Evolutionary conservation across 2,113 vertebrate species (phyloP).

Genomic region (Bolborhynchus lineola): DNA sequence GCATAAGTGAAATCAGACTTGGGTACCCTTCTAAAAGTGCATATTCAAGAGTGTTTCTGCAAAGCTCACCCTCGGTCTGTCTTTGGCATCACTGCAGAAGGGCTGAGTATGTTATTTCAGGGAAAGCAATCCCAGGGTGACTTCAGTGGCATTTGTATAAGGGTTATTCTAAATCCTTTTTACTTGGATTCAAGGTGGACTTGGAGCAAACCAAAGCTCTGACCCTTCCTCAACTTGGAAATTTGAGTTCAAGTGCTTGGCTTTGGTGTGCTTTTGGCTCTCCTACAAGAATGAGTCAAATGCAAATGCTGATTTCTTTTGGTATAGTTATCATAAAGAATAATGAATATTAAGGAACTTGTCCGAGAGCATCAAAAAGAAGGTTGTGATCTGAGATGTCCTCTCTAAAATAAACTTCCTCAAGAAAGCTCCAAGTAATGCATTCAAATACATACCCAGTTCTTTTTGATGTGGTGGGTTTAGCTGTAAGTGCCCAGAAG

Average conservation of each 20-base stretch:
- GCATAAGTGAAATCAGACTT: not conserved
- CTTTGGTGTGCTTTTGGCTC: not conserved
- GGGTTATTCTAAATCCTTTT: not conserved
- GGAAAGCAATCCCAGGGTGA: not conserved
- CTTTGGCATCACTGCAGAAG: too few relatives aligned
- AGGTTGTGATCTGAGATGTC: not conserved
- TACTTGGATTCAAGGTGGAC: not conserved
- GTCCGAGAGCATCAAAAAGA: not conserved
- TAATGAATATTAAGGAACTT: not conserved
- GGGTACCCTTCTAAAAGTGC: too few relatives aligned
- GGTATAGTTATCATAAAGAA: not conserved
- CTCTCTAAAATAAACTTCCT: not conserved
- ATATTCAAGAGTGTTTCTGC: not conserved
- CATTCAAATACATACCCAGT: not conserved
- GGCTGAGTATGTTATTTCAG: not conserved
- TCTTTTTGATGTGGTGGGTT: not conserved
- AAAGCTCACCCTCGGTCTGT: not conserved
- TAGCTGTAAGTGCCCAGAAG: not conserved
- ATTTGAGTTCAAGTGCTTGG: not conserved
- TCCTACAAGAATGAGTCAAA: rapidly evolving
- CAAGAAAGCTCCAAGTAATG: not conserved
- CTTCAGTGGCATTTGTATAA: not conserved
- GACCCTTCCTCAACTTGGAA: not conserved
- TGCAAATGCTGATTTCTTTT: not conserved
- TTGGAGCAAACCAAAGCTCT: not conserved